A percentile compares a stretch with the other conserved stretches of the same genome.
Evolutionary conservation across 2,113 vertebrate species (phyloP).

Genomic region (Rhombomys opimus): DNA sequence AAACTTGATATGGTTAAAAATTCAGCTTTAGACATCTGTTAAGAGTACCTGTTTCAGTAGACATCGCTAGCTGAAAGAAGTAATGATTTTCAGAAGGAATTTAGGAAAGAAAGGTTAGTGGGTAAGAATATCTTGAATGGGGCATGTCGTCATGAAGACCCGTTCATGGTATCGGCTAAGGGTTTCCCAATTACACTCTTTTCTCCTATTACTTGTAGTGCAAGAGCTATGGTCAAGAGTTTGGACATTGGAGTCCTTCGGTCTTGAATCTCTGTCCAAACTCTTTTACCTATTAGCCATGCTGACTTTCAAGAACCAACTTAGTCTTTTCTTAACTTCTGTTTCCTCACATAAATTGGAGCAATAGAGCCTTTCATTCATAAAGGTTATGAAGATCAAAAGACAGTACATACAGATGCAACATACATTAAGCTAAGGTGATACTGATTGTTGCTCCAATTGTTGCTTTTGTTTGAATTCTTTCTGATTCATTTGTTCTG

Average conservation of each 20-base stretch:
- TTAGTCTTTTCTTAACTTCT: slow-evolving; percentile 13
- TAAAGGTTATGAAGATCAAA: neutral
- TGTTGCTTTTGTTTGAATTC: slow-evolving; percentile 26
- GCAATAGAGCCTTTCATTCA: neutral
- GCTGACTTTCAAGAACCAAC: slow-evolving; percentile 12
- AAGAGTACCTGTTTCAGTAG: slow-evolving; percentile 23
- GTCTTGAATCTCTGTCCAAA: slow-evolving; percentile 39
- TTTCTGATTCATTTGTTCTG: slow-evolving; percentile 16
- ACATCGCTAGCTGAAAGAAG: slow-evolving; percentile 42
- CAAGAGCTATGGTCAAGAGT: neutral
- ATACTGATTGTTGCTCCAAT: neutral
- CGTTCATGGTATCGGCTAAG: neutral
- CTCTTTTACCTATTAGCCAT: neutral
- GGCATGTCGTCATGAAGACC: neutral
- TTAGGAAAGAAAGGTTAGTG: slow-evolving; percentile 40
- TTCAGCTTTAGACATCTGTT: slow-evolving; percentile 28
- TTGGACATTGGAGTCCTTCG: neutral
- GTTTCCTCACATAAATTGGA: slow-evolving; percentile 52
- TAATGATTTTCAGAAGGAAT: slow-evolving; percentile 52
- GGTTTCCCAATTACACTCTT: neutral
- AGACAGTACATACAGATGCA: neutral
- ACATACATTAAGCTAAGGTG: neutral
- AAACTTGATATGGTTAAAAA: slow-evolving; percentile 55
- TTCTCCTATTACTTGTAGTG: neutral
- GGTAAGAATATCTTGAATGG: slow-evolving; percentile 9